Conservation (phyloP, 2,113 vertebrate genomes). For the Ardeotis arabs region DNA sequence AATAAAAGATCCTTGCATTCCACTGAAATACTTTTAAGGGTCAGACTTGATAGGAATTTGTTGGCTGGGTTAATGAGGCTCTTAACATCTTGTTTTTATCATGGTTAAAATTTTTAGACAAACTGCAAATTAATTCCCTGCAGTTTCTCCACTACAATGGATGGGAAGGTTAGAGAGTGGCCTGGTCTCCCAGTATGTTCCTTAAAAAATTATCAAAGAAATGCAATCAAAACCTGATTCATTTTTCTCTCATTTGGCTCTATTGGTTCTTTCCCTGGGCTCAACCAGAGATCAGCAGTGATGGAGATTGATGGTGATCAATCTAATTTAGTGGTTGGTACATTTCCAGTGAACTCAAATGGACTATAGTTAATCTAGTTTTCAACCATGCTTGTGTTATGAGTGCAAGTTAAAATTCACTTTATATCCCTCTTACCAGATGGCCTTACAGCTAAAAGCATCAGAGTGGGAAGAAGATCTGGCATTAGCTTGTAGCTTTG, state of each 20-base stretch:
- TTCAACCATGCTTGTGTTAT: not conserved
- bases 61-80: not conserved
- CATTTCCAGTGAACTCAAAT: not conserved
- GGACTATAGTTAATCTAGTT: slow-evolving; percentile 7
- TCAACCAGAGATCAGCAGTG: not conserved
- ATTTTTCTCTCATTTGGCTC: not conserved
- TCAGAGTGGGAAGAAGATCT: not conserved
- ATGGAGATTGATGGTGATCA: not conserved
- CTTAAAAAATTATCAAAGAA: not conserved
- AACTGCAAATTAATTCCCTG: not conserved
- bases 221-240: not conserved
- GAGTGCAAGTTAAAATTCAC: not conserved
- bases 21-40: not conserved
- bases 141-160: not conserved
- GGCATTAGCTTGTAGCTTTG: not conserved
- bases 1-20: not conserved
- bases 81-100: not conserved
- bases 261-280: not conserved
- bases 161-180: not conserved
- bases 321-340: not conserved
- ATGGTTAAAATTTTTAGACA: not conserved
- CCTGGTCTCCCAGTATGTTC: not conserved
- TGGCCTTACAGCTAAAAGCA: not conserved
- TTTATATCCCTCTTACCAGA: not conserved
- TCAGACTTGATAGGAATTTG: not conserved